These are phyloP conservation scores for Autographa pulchrina DNA, from an alignment of 2,888 invertebrate genomes.

Conservation along the genomic window DNA sequence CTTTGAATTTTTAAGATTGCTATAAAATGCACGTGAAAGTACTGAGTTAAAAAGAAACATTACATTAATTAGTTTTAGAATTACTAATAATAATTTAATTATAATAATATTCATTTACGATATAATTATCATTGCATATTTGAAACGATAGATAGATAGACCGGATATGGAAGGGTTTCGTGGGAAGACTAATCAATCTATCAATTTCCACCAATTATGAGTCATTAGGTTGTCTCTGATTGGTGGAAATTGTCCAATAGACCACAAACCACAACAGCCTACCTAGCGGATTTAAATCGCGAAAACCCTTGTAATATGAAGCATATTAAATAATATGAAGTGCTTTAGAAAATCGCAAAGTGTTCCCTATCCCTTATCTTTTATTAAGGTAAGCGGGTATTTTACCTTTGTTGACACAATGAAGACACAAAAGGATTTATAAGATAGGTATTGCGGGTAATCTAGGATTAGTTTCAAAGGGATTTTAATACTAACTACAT, in stretches of 20 bases:
- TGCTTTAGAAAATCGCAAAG: neutral
- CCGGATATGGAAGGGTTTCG: no score
- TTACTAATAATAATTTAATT: neutral
- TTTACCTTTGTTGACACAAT: conserved; percentile 30
- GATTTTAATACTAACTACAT: conserved; percentile 12
- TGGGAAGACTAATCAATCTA: no score
- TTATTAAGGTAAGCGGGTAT: conserved; percentile 26
- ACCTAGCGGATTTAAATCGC: no score
- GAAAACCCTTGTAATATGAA: neutral
- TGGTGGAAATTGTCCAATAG: no score
- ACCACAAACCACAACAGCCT: no score
- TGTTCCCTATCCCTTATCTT: neutral
- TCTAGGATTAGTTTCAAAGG: conserved; percentile 24
- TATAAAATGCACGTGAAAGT: no score
- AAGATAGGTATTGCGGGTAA: conserved; percentile 21
- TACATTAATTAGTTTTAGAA: no score
- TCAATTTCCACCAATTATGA: no score
- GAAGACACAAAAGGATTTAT: conserved; percentile 27
- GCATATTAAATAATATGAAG: neutral
- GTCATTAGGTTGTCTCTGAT: no score
- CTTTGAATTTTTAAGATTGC: no score
- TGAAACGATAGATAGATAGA: no score
- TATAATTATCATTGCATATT: neutral
- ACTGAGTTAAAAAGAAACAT: no score
- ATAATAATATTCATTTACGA: neutral